Conservation (phyloP, 2,797 vertebrate genomes). For the Cirrhinus molitorella region DNA sequence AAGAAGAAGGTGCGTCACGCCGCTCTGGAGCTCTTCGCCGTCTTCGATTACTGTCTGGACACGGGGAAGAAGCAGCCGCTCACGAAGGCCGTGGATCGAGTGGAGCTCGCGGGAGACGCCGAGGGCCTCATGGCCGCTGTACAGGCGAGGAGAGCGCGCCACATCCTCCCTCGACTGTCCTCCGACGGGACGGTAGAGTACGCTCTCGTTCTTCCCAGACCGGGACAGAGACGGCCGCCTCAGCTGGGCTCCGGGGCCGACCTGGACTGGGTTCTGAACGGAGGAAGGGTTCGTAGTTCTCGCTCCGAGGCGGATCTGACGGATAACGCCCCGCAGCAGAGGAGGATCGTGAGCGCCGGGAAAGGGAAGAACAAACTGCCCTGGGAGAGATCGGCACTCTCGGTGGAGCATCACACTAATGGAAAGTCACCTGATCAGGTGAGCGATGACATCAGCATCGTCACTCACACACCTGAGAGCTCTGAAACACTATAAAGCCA, state of each 20-base stretch:
- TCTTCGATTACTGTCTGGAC: slow-evolving; percentile 83
- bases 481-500: not conserved
- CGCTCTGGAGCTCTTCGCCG: slow-evolving; percentile 87
- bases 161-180: slow-evolving; percentile 80
- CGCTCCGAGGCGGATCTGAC: slow-evolving; percentile 69
- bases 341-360: slow-evolving; percentile 88
- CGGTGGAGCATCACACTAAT: slow-evolving; percentile 48
- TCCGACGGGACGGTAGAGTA: slow-evolving; percentile 85
- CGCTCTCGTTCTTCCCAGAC: slow-evolving; percentile 80
- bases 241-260: slow-evolving; percentile 81
- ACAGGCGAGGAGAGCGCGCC: slow-evolving; percentile 87
- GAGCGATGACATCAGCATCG: slow-evolving; percentile 35
- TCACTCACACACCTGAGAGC: not conserved
- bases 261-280: slow-evolving; percentile 87
- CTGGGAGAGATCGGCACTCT: slow-evolving; percentile 83
- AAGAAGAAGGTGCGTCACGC: slow-evolving; percentile 88
- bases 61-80: slow-evolving; percentile 80
- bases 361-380: slow-evolving; percentile 93
- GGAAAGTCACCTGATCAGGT: slow-evolving; percentile 76
- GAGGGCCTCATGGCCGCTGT: slow-evolving; percentile 86
- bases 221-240: slow-evolving; percentile 69
- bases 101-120: slow-evolving; percentile 83
- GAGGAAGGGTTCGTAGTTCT: slow-evolving; percentile 82
- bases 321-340: slow-evolving; percentile 66
- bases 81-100: slow-evolving; percentile 84